Percentiles rank a stretch among this genome's conserved stretches.
phyloP scores from a whole-genome alignment of 2,797 vertebrate genomes.

The Borostomias antarcticus region DNA sequence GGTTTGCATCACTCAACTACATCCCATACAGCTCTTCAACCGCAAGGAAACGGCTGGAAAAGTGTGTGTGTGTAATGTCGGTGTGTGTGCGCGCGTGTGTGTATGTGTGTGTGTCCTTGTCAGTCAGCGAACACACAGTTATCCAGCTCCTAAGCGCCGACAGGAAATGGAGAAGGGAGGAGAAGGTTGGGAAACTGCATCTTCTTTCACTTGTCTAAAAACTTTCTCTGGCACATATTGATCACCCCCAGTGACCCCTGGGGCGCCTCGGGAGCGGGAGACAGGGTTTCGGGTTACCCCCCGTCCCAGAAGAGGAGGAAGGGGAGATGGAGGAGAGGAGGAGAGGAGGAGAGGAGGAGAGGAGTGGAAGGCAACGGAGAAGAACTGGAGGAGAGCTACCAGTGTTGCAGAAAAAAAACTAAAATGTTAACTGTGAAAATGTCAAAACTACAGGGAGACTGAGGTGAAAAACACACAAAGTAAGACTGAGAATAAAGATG shows the following conservation, averaged over 20 bases:
- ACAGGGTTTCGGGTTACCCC: constrained; percentile 63
- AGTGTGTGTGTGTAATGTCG: constrained; percentile 7
- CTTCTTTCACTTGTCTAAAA: constrained; percentile 70
- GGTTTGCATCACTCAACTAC: too few species aligned
- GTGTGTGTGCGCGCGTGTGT: background rate
- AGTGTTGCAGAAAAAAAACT: constrained; percentile 28
- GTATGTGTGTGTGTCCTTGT: constrained; percentile 9
- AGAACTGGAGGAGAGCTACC: constrained; percentile 10
- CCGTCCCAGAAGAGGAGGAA: constrained; percentile 54
- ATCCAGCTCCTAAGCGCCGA: constrained; percentile 36
- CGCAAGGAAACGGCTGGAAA: too few species aligned
- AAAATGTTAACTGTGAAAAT: constrained; percentile 1
- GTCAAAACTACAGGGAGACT: constrained; percentile 24
- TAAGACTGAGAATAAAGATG: too few species aligned
- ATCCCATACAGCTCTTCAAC: too few species aligned
- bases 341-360: constrained; percentile 31
- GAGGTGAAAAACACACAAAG: background rate
- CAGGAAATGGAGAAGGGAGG: constrained; percentile 41
- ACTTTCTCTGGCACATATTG: constrained; percentile 74
- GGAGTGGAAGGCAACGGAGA: background rate
- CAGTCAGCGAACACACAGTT: constrained; percentile 22
- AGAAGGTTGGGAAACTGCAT: constrained; percentile 57
- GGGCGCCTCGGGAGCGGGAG: constrained; percentile 50
- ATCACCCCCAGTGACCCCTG: constrained; percentile 70
- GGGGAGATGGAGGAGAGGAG: constrained; percentile 44